Percentiles rank a stretch among this genome's conserved stretches.
phyloP scores from a whole-genome alignment of 2,113 vertebrate genomes.

The Hippopotamus amphibius region DNA sequence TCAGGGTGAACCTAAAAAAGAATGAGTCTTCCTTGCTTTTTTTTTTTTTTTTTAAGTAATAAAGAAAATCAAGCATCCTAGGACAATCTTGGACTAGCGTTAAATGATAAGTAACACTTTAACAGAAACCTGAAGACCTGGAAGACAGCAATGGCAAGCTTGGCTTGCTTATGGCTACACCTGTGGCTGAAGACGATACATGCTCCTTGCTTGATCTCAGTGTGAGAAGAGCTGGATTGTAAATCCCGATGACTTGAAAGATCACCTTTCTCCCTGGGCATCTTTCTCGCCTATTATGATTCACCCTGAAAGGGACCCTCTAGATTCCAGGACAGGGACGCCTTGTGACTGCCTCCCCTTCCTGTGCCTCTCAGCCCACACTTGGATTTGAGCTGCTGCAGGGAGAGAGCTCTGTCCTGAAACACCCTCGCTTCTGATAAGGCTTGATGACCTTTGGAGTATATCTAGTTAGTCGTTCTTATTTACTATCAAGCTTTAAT shows the following conservation, averaged over 20 bases:
- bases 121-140: not conserved
- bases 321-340: not conserved
- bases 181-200: not conserved
- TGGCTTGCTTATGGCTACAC: not conserved
- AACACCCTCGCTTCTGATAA: not conserved
- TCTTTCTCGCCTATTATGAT: not conserved
- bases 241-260: not conserved
- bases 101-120: not conserved
- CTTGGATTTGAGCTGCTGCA: not conserved
- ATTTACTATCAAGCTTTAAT: not conserved
- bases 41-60: not conserved
- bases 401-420: not conserved
- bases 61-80: conserved; percentile 24
- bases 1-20: not conserved
- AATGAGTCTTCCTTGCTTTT: not conserved
- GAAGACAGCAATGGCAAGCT: not conserved
- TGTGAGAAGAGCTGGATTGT: not conserved
- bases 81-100: not conserved
- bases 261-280: not conserved
- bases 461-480: not conserved
- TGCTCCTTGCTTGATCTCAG: not conserved
- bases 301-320: not conserved
- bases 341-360: accelerated
- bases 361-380: not conserved
- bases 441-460: not conserved